A percentile compares a stretch with the other conserved stretches of the same genome.
Conservation (phyloP, 2,888 invertebrate genomes). For the Sminthurides aquaticus region DNA sequence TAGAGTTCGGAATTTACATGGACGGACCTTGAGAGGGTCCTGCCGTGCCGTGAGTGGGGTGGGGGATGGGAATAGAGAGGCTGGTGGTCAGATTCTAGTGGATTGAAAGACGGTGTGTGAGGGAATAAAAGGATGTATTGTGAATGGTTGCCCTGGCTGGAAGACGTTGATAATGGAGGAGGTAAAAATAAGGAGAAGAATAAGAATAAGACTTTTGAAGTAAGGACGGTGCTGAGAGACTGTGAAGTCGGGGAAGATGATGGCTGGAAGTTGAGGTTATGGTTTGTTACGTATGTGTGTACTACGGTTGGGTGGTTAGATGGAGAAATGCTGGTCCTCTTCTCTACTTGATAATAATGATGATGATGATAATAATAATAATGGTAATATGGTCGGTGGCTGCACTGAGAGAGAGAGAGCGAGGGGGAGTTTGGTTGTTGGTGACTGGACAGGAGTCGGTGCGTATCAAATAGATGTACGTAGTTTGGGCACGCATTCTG, state of each 20-base stretch:
- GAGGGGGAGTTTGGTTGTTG: background rate
- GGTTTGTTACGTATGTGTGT: background rate
- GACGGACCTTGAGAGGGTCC: conserved; percentile 19
- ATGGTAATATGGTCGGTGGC: background rate
- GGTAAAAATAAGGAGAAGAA: background rate
- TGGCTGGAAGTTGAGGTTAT: background rate
- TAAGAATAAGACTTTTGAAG: background rate
- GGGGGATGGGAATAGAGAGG: conserved; percentile 2
- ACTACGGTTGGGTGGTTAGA: background rate
- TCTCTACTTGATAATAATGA: background rate
- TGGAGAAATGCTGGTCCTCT: background rate
- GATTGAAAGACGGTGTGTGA: background rate
- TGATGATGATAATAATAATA: background rate
- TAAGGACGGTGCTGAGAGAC: background rate
- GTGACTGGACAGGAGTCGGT: background rate
- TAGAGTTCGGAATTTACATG: conserved; percentile 25
- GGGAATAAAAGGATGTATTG: conserved; percentile 11
- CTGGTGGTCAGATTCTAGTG: background rate
- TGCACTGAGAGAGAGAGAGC: background rate
- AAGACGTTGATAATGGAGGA: background rate
- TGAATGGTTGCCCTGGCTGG: background rate
- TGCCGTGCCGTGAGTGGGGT: background rate
- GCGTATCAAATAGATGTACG: background rate
- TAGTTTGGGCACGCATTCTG: background rate
- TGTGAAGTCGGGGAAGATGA: background rate